Evolutionary conservation across 2,113 vertebrate species (phyloP).

Genomic region (Promerops cafer): DNA sequence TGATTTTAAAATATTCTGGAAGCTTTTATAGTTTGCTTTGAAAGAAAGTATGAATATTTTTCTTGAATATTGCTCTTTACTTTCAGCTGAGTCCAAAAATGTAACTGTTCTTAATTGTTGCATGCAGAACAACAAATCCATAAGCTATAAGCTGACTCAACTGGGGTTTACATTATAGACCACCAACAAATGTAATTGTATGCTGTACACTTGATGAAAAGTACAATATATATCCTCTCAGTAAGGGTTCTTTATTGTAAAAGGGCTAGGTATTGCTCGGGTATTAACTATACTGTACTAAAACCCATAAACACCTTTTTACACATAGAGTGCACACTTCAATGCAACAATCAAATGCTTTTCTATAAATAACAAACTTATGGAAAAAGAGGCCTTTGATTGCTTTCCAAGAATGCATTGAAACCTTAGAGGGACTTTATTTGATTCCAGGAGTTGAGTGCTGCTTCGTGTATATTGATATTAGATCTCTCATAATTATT

Average conservation of each 20-base stretch:
- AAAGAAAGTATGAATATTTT: background rate
- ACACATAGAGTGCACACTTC: slow-evolving; percentile 71
- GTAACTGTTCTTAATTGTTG: background rate
- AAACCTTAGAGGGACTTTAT: slow-evolving; percentile 50
- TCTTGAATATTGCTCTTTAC: background rate
- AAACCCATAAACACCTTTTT: slow-evolving; percentile 80
- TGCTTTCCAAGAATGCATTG: slow-evolving; percentile 68
- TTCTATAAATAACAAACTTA: slow-evolving; percentile 76
- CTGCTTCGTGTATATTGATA: background rate
- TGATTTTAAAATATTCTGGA: background rate
- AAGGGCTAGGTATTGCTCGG: slow-evolving; percentile 65
- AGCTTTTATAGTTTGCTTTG: background rate
- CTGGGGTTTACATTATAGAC: slow-evolving; percentile 48
- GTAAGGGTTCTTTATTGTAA: slow-evolving; percentile 68
- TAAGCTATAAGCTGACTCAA: background rate
- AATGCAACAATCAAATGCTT: slow-evolving; percentile 73
- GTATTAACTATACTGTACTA: slow-evolving; percentile 78
- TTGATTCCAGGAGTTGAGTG: background rate
- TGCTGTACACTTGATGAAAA: slow-evolving; percentile 49
- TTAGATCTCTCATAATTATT: background rate
- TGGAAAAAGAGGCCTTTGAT: slow-evolving; percentile 65
- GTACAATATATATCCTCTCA: slow-evolving; percentile 60
- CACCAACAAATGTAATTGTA: slow-evolving; percentile 67
- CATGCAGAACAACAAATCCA: background rate
- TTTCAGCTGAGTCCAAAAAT: background rate